Conservation (phyloP, 2,113 vertebrate genomes). For the Chlorocebus sabaeus region DNA sequence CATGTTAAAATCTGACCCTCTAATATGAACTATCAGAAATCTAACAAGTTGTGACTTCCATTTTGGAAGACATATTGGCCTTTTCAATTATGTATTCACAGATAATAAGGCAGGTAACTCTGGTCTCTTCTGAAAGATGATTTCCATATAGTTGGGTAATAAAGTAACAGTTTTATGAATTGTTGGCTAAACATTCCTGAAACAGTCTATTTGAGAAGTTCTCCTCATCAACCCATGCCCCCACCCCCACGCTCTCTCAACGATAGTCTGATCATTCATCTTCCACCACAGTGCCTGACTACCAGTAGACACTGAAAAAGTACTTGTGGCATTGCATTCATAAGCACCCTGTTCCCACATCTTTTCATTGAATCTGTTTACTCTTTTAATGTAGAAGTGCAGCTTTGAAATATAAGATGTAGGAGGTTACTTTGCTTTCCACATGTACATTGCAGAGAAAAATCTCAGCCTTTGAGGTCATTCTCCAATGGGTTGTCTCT, state of each 20-base stretch:
- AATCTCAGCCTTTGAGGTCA: constrained; percentile 39
- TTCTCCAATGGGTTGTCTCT: constrained; percentile 23
- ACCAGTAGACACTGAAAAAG: background rate
- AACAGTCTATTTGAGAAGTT: background rate
- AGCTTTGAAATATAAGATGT: constrained; percentile 53
- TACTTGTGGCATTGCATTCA: constrained; percentile 14
- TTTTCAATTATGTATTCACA: constrained; percentile 49
- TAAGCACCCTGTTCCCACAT: background rate
- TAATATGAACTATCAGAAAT: background rate
- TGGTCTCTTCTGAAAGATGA: constrained; percentile 25
- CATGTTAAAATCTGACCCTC: background rate
- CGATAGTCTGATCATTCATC: background rate
- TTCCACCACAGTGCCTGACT: background rate
- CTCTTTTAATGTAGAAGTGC: constrained; percentile 46
- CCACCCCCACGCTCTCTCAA: background rate
- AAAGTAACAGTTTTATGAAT: constrained; percentile 31
- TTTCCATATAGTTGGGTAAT: constrained; percentile 56
- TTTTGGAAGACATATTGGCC: background rate
- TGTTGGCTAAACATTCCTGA: constrained; percentile 24
- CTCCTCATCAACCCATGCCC: background rate
- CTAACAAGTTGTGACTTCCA: background rate
- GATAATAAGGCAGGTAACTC: background rate
- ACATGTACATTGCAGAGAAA: constrained; percentile 16
- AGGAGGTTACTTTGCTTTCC: constrained; percentile 50
- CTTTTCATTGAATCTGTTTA: constrained; percentile 36